These are phyloP conservation scores for Perdita meconis DNA, from an alignment of 2,888 invertebrate species.

Conservation along the genomic window DNA sequence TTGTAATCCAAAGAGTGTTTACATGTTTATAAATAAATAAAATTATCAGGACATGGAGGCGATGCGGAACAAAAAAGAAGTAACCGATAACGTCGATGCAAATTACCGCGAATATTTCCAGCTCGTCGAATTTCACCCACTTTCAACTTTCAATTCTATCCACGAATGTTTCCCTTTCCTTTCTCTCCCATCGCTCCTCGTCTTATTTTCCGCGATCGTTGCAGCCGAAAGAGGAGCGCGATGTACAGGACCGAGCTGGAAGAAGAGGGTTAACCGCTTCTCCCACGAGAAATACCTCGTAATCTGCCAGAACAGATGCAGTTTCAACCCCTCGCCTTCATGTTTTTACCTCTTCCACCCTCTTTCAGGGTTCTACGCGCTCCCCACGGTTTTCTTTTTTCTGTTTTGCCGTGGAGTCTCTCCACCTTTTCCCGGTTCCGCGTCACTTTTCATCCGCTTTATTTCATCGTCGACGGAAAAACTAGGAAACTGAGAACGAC, in stretches of 20 bases:
- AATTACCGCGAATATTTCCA: constrained; percentile 44
- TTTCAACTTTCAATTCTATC: constrained; percentile 15
- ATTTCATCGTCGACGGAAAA: background rate
- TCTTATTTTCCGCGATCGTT: constrained; percentile 40
- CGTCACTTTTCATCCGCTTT: constrained; percentile 6
- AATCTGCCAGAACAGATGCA: constrained; percentile 69
- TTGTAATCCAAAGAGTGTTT: no score
- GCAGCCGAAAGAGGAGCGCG: constrained; percentile 28
- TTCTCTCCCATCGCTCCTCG: background rate
- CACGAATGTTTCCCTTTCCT: background rate
- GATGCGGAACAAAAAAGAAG: constrained; percentile 9
- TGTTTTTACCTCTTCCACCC: background rate
- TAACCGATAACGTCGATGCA: constrained; percentile 40
- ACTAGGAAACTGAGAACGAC: constrained; percentile 14
- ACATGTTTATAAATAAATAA: no score
- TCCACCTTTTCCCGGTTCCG: no score
- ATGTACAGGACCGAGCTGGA: constrained; percentile 29
- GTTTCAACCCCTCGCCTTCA: background rate
- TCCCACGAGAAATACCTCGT: constrained; percentile 72
- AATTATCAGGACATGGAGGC: constrained; percentile 26
- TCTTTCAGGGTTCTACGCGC: background rate
- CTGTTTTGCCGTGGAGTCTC: background rate
- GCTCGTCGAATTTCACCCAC: constrained; percentile 36
- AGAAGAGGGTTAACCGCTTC: constrained; percentile 73
- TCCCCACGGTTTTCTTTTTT: background rate